Evolutionary conservation across 1,140 invertebrate species (phyloP).

Genomic region (Probaryconus sp.): DNA sequence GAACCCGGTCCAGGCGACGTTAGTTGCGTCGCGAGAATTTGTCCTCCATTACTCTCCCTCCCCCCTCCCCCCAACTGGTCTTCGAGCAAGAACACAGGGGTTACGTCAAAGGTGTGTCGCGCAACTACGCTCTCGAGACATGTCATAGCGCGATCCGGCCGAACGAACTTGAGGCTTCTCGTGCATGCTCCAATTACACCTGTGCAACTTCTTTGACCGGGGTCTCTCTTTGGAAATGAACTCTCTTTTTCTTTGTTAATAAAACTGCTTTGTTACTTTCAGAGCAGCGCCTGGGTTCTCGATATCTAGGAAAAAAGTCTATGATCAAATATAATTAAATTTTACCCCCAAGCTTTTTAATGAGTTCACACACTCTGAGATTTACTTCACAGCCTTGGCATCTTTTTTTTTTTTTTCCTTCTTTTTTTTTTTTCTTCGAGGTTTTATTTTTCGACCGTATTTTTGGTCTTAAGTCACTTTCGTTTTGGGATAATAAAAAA

Average conservation of each 20-base stretch:
- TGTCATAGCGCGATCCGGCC: conserved; percentile 42
- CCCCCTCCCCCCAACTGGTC: background rate
- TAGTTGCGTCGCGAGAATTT: conserved; percentile 58
- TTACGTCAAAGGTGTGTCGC: conserved; percentile 63
- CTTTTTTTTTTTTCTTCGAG: too few relatives aligned
- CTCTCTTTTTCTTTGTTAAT: conserved; percentile 54
- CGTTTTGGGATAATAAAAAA: too few relatives aligned
- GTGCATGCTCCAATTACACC: conserved; percentile 58
- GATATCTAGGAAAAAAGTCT: conserved; percentile 52
- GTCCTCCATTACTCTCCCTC: too few relatives aligned
- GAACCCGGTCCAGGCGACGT: conserved; percentile 63
- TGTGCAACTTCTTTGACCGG: conserved; percentile 62
- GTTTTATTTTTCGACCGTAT: too few relatives aligned
- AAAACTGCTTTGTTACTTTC: conserved; percentile 49
- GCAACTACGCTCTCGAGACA: conserved; percentile 37
- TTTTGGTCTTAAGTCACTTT: too few relatives aligned
- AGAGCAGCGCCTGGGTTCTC: conserved; percentile 26
- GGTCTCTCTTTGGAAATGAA: conserved; percentile 48
- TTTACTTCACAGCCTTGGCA: too few relatives aligned
- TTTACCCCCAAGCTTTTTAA: conserved; percentile 45
- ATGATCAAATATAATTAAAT: conserved; percentile 54
- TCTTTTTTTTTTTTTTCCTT: too few relatives aligned
- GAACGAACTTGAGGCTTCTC: conserved; percentile 54
- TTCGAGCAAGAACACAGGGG: conserved; percentile 17
- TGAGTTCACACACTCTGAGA: conserved; percentile 38